A percentile compares a stretch with the other conserved stretches of the same genome.
Evolutionary conservation across 2,797 vertebrate species (phyloP).

Genomic region (Sebastes matsubarae): DNA sequence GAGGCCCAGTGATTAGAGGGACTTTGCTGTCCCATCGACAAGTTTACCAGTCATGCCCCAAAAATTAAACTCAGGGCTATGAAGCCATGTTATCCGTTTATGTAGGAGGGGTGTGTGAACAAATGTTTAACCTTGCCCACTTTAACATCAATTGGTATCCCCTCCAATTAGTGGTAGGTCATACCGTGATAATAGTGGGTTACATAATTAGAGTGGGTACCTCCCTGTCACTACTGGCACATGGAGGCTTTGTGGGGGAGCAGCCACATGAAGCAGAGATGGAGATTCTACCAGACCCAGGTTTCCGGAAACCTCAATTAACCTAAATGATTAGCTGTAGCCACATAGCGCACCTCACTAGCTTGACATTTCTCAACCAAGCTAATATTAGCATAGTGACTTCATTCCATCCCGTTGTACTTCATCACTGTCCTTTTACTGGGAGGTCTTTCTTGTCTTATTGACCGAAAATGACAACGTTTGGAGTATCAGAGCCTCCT

Average conservation of each 20-base stretch:
- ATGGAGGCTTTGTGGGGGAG: slow-evolving; percentile 45
- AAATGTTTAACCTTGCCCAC: slow-evolving; percentile 30
- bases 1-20: slow-evolving; percentile 62
- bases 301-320: slow-evolving; percentile 80
- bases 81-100: neutral
- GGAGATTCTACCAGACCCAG: slow-evolving; percentile 59
- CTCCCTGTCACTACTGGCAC: slow-evolving; percentile 46
- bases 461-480: slow-evolving; percentile 71
- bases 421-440: slow-evolving; percentile 67
- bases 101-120: neutral
- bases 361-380: slow-evolving; percentile 74
- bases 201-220: slow-evolving; percentile 65
- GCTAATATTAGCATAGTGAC: slow-evolving; percentile 77
- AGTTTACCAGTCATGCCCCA: slow-evolving; percentile 11
- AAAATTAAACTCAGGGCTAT: slow-evolving; percentile 9
- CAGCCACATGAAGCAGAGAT: slow-evolving; percentile 39
- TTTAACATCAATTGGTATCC: slow-evolving; percentile 47
- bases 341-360: slow-evolving; percentile 49
- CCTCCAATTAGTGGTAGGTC: slow-evolving; percentile 60
- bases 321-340: slow-evolving; percentile 80
- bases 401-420: slow-evolving; percentile 61
- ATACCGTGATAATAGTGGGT: slow-evolving; percentile 60
- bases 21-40: slow-evolving; percentile 42
- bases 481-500: slow-evolving; percentile 49
- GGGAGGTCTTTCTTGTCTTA: slow-evolving; percentile 53